Evolutionary conservation across 2,797 vertebrate species (phyloP).

Genomic region (Lagocephalus sceleratus): DNA sequence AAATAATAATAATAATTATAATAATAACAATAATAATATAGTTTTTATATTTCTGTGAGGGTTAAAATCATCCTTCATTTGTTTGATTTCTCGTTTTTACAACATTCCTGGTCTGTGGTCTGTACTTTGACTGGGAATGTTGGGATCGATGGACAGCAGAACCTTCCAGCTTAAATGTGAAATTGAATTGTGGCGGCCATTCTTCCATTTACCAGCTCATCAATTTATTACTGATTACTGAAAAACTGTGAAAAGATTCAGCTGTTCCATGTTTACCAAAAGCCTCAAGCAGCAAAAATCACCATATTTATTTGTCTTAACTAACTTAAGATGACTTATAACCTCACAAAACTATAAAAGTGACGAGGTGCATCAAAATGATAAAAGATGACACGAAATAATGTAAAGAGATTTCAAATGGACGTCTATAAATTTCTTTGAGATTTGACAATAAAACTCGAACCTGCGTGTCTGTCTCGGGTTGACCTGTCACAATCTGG

Average conservation of each 20-base stretch:
- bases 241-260: slow-evolving; percentile 1
- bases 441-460: no score
- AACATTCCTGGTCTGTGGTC: neutral
- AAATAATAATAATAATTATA: neutral
- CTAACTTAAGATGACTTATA: neutral
- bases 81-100: neutral
- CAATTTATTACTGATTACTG: slow-evolving; percentile 1
- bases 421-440: no score
- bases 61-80: no score
- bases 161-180: neutral
- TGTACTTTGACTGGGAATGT: neutral
- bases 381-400: no score
- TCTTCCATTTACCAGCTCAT: slow-evolving; percentile 1
- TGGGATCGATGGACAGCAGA: neutral
- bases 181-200: slow-evolving; percentile 5
- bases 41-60: no score
- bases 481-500: no score
- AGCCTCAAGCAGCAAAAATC: no score
- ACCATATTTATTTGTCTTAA: no score
- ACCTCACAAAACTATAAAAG: no score
- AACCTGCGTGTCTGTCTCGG: no score
- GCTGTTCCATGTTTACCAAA: neutral
- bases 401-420: no score
- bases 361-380: no score
- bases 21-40: neutral